Percentiles rank a stretch among this genome's conserved stretches.
phyloP scores from a whole-genome alignment of 2,797 vertebrate species.

The Sandelia bainsii region DNA sequence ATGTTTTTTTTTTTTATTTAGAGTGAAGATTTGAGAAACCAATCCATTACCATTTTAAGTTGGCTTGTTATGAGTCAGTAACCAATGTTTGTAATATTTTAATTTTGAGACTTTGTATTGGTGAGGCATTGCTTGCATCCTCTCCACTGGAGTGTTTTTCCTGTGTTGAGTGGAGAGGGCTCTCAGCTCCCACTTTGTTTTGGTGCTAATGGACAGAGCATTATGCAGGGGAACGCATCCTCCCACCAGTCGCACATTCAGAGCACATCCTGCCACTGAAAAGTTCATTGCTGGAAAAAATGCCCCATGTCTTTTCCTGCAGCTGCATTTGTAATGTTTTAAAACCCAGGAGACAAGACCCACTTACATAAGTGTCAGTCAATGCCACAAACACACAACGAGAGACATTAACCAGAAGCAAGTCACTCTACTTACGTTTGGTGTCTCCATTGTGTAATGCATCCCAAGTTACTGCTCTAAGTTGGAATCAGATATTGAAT shows the following conservation, averaged over 20 bases:
- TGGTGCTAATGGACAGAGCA: constrained; percentile 67
- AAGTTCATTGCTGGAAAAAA: constrained; percentile 67
- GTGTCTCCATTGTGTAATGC: constrained; percentile 11
- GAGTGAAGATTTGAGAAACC: neutral
- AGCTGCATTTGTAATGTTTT: constrained; percentile 60
- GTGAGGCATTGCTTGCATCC: constrained; percentile 17
- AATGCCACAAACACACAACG: constrained; percentile 30
- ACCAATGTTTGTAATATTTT: constrained; percentile 10
- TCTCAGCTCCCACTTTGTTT: constrained; percentile 62
- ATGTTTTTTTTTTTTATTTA: constrained; percentile 2
- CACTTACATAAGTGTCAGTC: constrained; percentile 52
- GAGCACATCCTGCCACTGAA: constrained; percentile 71
- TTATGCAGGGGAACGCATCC: constrained; percentile 68
- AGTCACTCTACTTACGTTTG: constrained; percentile 19
- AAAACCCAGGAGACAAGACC: constrained; percentile 49
- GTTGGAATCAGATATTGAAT: constrained; percentile 1
- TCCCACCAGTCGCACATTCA: constrained; percentile 68
- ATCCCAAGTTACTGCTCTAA: constrained; percentile 1
- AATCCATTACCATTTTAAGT: neutral
- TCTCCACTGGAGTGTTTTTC: constrained; percentile 56
- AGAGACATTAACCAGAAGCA: constrained; percentile 28
- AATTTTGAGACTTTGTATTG: constrained; percentile 28
- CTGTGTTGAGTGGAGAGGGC: constrained; percentile 48
- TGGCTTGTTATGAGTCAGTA: neutral
- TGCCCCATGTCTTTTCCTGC: constrained; percentile 35